These are phyloP conservation scores for Lomographa bimaculata DNA, from an alignment of 2,888 invertebrate genomes.

Conservation along the genomic window DNA sequence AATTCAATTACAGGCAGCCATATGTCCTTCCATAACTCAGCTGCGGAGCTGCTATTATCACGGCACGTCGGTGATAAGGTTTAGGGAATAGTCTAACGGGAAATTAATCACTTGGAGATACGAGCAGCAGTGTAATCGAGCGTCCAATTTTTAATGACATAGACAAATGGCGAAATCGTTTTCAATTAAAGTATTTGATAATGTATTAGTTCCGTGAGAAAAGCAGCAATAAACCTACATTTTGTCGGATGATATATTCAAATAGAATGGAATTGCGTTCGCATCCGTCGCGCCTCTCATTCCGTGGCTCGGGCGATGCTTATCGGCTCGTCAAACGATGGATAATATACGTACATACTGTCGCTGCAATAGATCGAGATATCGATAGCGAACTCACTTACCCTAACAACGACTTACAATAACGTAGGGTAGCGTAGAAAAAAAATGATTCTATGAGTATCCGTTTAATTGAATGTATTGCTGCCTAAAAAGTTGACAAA, in stretches of 20 bases:
- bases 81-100: constrained; percentile 50
- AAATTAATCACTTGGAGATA: constrained; percentile 49
- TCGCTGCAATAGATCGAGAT: constrained; percentile 53
- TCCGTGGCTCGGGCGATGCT: constrained; percentile 64
- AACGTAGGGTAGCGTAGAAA: constrained; percentile 1
- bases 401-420: constrained; percentile 12
- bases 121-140: constrained; percentile 57
- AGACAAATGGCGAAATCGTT: constrained; percentile 75
- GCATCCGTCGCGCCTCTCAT: constrained; percentile 75
- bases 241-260: constrained; percentile 78
- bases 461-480: constrained; percentile 1
- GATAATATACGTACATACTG: constrained; percentile 40
- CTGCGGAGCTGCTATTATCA: constrained; percentile 42
- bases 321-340: constrained; percentile 76
- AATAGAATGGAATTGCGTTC: constrained; percentile 78
- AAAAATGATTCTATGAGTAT: neutral
- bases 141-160: constrained; percentile 56
- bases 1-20: constrained; percentile 50
- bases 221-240: constrained; percentile 83
- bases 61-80: constrained; percentile 43
- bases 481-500: too few relatives aligned
- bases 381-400: constrained; percentile 47
- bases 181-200: constrained; percentile 77
- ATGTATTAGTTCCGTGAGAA: constrained; percentile 83
- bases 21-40: constrained; percentile 52